These are phyloP conservation scores for Ptyas mucosa DNA, from an alignment of 2,113 vertebrate genomes.

Conservation along the genomic window DNA sequence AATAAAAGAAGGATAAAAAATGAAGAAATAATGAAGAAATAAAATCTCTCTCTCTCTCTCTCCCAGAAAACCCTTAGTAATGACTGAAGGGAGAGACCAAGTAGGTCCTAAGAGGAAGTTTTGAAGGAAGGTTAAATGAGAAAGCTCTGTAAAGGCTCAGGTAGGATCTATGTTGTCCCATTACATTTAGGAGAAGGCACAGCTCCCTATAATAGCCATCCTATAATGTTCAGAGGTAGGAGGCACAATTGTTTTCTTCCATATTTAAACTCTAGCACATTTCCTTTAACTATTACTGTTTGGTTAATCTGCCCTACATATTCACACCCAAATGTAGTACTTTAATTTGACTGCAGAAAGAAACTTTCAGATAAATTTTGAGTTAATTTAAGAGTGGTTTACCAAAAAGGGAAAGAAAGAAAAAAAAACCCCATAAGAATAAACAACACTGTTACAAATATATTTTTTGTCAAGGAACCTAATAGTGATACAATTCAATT, in stretches of 20 bases:
- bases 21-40: not conserved
- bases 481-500: not conserved
- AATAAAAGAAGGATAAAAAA: not conserved
- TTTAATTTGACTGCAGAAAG: conserved; percentile 50
- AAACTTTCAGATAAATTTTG: conserved; percentile 33
- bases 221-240: not conserved
- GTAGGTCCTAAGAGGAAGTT: not conserved
- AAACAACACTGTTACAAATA: not conserved
- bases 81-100: not conserved
- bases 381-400: not conserved
- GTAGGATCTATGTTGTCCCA: not conserved
- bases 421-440: not conserved
- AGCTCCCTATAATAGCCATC: not conserved
- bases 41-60: not conserved
- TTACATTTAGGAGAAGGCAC: not conserved
- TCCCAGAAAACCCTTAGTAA: not conserved
- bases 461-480: not conserved
- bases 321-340: conserved; percentile 46
- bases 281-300: conserved; percentile 54
- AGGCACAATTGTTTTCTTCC: not conserved
- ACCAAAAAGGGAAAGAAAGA: too few relatives aligned
- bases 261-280: conserved; percentile 37
- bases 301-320: conserved; percentile 44
- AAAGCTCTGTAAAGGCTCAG: not conserved
- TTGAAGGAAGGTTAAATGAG: not conserved